phyloP scores from a whole-genome alignment of 2,797 vertebrate species.

The Schizopygopsis malacanthus region DNA sequence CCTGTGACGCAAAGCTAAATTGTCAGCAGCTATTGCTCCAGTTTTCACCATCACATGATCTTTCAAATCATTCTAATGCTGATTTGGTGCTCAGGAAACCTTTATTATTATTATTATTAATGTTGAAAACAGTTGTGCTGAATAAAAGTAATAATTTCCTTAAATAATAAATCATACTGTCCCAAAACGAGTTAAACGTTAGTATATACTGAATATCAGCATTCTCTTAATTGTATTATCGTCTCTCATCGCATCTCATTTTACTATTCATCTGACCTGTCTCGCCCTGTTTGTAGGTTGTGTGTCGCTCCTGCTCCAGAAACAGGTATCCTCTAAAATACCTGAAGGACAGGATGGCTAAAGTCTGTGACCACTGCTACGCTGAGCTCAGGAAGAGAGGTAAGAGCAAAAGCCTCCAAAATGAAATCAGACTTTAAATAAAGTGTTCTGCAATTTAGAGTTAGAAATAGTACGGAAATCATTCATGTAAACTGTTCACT shows the following conservation, averaged over 20 bases:
- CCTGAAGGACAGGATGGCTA: constrained; percentile 92
- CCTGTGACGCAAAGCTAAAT: too few relatives aligned
- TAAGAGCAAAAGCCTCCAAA: constrained; percentile 51
- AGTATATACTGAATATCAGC: neutral
- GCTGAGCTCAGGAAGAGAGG: constrained; percentile 91
- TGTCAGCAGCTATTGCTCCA: too few relatives aligned
- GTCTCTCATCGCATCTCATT: neutral
- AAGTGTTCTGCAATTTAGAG: neutral
- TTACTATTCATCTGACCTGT: constrained; percentile 17
- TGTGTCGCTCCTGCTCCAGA: constrained; percentile 93
- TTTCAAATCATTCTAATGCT: too few relatives aligned
- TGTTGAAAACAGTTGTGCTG: neutral
- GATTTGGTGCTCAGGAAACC: neutral
- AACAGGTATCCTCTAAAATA: constrained; percentile 97
- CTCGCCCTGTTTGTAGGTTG: constrained; percentile 80
- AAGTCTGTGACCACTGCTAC: constrained; percentile 95
- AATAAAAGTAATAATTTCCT: neutral
- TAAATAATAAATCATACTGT: too few relatives aligned
- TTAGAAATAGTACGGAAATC: neutral
- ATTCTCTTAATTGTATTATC: neutral
- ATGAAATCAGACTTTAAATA: neutral
- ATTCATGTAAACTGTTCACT: neutral
- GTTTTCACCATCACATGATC: too few relatives aligned
- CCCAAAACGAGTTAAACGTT: neutral
- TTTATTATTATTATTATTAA: neutral